phyloP scores from a whole-genome alignment of 2,888 invertebrate genomes.

The Dendrolimus houi region DNA sequence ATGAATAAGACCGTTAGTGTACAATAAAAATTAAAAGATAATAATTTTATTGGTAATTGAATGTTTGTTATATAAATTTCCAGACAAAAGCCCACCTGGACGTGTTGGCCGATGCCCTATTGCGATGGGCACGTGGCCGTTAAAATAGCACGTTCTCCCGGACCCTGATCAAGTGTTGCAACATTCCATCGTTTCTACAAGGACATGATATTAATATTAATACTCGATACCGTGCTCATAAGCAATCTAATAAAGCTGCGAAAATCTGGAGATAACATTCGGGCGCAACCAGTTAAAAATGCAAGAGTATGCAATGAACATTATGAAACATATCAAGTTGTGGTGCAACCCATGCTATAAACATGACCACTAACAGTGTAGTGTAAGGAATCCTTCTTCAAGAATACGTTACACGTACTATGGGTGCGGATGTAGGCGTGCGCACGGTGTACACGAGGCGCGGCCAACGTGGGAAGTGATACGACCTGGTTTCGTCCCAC shows the following conservation, averaged over 20 bases:
- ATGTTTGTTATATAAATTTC: constrained; percentile 2
- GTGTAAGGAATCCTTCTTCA: constrained; percentile 45
- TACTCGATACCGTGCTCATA: constrained; percentile 41
- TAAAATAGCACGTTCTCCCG: constrained; percentile 66
- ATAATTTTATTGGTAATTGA: too few species aligned
- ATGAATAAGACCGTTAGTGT: too few species aligned
- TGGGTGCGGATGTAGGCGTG: neutral
- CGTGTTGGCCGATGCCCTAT: constrained; percentile 93
- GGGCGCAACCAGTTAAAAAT: constrained; percentile 65
- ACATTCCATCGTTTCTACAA: constrained; percentile 47
- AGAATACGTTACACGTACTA: constrained; percentile 3
- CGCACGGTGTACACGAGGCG: neutral
- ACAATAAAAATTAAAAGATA: too few species aligned
- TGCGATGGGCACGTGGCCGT: constrained; percentile 96
- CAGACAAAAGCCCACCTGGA: constrained; percentile 97
- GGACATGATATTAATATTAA: constrained; percentile 40
- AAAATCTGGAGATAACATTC: constrained; percentile 43
- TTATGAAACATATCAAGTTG: constrained; percentile 74
- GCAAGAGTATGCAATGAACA: constrained; percentile 53
- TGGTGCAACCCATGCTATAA: constrained; percentile 61
- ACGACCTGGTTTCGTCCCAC: constrained; percentile 66
- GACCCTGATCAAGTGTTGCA: constrained; percentile 39
- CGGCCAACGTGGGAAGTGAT: constrained; percentile 28
- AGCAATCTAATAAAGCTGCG: constrained; percentile 58
- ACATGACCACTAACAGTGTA: constrained; percentile 65